Conservation (phyloP, 1,140 invertebrate species). For the Trichoplusia ni region DNA sequence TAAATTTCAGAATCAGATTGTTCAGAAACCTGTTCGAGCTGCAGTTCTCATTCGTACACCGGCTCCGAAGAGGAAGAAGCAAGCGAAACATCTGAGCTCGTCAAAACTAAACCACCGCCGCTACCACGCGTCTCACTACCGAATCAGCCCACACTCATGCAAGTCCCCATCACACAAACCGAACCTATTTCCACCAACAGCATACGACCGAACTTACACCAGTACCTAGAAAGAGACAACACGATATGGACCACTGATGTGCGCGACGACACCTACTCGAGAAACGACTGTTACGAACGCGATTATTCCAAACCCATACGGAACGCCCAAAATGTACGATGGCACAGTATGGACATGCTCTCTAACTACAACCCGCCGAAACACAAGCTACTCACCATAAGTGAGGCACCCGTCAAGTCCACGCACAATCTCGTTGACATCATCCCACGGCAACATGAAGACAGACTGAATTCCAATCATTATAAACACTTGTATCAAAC, state of each 20-base stretch:
- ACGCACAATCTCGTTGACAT: slow-evolving; percentile 42
- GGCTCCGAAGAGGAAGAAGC: slow-evolving; percentile 57
- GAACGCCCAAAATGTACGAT: slow-evolving; percentile 48
- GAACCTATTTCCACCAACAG: slow-evolving; percentile 61
- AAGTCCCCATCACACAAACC: slow-evolving; percentile 58
- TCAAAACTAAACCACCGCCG: slow-evolving; percentile 57
- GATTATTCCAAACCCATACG: slow-evolving; percentile 47
- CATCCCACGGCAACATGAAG: slow-evolving; percentile 39
- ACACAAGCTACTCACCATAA: slow-evolving; percentile 25
- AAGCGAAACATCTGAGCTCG: slow-evolving; percentile 41
- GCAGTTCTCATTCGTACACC: slow-evolving; percentile 59
- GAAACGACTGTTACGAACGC: slow-evolving; percentile 15
- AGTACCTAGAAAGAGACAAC: slow-evolving; percentile 70
- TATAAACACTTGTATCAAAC: slow-evolving; percentile 63
- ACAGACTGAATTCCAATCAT: slow-evolving; percentile 42
- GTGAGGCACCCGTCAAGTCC: slow-evolving; percentile 42
- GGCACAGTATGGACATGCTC: slow-evolving; percentile 61
- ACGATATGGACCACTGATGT: slow-evolving; percentile 67
- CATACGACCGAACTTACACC: slow-evolving; percentile 71
- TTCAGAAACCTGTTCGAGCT: slow-evolving; percentile 69
- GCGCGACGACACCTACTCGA: slow-evolving; percentile 51
- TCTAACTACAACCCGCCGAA: slow-evolving; percentile 37
- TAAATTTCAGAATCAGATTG: slow-evolving; percentile 67
- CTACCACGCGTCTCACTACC: slow-evolving; percentile 54
- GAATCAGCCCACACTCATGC: slow-evolving; percentile 52